Percentiles rank a stretch among this genome's conserved stretches.
phyloP scores from a whole-genome alignment of 1,140 invertebrate genomes.

The Geopemphigus sp. region DNA sequence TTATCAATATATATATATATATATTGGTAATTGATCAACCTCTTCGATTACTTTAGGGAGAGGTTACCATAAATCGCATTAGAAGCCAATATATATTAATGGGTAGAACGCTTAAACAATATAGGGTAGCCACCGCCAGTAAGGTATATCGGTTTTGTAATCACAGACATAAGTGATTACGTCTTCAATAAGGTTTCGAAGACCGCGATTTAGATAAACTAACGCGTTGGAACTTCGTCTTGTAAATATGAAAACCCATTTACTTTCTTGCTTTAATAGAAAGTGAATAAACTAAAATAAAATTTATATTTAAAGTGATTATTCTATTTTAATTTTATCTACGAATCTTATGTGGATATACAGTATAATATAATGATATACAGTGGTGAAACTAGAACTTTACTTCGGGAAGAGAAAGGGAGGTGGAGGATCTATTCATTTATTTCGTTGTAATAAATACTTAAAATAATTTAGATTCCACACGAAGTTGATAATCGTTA shows the following conservation, averaged over 20 bases:
- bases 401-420: too few species aligned
- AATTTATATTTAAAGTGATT: neutral
- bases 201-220: constrained; percentile 5
- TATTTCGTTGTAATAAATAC: too few species aligned
- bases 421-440: too few species aligned
- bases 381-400: too few species aligned
- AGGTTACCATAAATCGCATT: constrained; percentile 39
- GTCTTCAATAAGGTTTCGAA: constrained; percentile 18
- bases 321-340: too few species aligned
- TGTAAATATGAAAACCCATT: neutral
- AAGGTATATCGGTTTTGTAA: constrained; percentile 12
- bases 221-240: neutral
- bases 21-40: constrained; percentile 17
- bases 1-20: neutral
- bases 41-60: neutral
- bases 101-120: constrained; percentile 3
- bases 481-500: too few species aligned
- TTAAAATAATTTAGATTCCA: too few species aligned
- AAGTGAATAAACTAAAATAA: neutral
- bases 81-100: constrained; percentile 48
- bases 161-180: neutral
- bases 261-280: too few species aligned
- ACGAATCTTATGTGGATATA: too few species aligned
- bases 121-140: neutral
- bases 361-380: too few species aligned